Percentiles rank a stretch among this genome's conserved stretches.
phyloP scores from a whole-genome alignment of 2,888 invertebrate species.

The Drosophila tripunctata region DNA sequence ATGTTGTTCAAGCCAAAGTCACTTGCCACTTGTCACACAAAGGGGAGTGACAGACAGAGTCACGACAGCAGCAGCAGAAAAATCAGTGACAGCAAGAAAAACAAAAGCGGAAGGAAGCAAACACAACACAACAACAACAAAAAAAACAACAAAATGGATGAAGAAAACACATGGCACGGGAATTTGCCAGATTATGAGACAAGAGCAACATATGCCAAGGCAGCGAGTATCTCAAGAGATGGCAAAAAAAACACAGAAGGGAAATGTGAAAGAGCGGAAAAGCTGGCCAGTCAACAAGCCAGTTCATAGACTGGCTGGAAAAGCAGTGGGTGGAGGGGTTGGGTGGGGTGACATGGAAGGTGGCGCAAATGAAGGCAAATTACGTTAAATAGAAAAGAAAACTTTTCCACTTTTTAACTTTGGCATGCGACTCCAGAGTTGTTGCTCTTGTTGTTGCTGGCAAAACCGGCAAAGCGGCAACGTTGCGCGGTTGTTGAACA shows the following conservation, averaged over 20 bases:
- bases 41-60: slow-evolving; percentile 53
- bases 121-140: too few relatives aligned
- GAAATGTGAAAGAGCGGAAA: background rate
- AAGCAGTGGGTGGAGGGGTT: background rate
- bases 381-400: slow-evolving; percentile 81
- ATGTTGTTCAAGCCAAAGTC: slow-evolving; percentile 46
- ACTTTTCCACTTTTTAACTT: slow-evolving; percentile 80
- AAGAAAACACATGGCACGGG: slow-evolving; percentile 41
- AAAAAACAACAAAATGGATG: too few relatives aligned
- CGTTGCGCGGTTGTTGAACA: slow-evolving; percentile 69
- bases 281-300: slow-evolving; percentile 45
- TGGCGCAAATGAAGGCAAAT: slow-evolving; percentile 77
- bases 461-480: slow-evolving; percentile 32
- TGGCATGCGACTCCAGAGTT: slow-evolving; percentile 54
- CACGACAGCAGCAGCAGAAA: slow-evolving; percentile 34
- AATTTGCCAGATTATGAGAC: slow-evolving; percentile 76
- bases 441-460: too few relatives aligned
- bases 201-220: slow-evolving; percentile 75
- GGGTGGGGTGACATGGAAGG: background rate
- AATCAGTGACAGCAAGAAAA: slow-evolving; percentile 36
- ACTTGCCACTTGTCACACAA: slow-evolving; percentile 53
- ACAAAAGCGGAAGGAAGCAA: slow-evolving; percentile 37
- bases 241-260: background rate
- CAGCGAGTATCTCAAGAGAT: slow-evolving; percentile 19
- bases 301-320: slow-evolving; percentile 5